phyloP scores from a whole-genome alignment of 1,140 invertebrate genomes.

The Cheumatopsyche charites region DNA sequence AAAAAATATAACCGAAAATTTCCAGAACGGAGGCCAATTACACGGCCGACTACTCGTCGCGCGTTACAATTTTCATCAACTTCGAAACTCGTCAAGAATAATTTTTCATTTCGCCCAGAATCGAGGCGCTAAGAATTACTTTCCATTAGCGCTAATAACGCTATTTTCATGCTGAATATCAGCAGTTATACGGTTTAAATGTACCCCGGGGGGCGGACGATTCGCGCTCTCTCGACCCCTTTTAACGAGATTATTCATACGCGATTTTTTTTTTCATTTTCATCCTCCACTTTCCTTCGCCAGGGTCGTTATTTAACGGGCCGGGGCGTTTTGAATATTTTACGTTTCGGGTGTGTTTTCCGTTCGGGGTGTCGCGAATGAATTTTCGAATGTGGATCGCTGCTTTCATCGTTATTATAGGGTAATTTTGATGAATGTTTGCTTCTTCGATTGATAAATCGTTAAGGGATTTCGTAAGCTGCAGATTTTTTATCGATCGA shows the following conservation, averaged over 20 bases:
- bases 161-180: slow-evolving; percentile 22
- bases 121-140: slow-evolving; percentile 23
- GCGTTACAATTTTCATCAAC: slow-evolving; percentile 23
- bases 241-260: slow-evolving; percentile 16
- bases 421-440: too few relatives aligned
- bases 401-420: too few relatives aligned
- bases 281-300: too few relatives aligned
- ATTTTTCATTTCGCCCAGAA: slow-evolving; percentile 22
- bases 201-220: slow-evolving; percentile 1
- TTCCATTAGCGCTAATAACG: slow-evolving; percentile 22
- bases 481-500: too few relatives aligned
- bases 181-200: slow-evolving; percentile 26
- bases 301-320: too few relatives aligned
- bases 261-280: not conserved
- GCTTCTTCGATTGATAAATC: too few relatives aligned
- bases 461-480: too few relatives aligned
- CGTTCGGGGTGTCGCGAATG: too few relatives aligned
- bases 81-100: slow-evolving; percentile 22
- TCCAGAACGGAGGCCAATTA: not conserved
- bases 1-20: too few relatives aligned
- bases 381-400: too few relatives aligned
- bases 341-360: too few relatives aligned
- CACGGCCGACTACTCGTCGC: not conserved
- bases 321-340: too few relatives aligned
- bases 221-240: not conserved